Percentiles rank a stretch among this genome's conserved stretches.
Evolutionary conservation across 2,113 vertebrate species (phyloP).

Genomic region (Lepisosteus oculatus): DNA sequence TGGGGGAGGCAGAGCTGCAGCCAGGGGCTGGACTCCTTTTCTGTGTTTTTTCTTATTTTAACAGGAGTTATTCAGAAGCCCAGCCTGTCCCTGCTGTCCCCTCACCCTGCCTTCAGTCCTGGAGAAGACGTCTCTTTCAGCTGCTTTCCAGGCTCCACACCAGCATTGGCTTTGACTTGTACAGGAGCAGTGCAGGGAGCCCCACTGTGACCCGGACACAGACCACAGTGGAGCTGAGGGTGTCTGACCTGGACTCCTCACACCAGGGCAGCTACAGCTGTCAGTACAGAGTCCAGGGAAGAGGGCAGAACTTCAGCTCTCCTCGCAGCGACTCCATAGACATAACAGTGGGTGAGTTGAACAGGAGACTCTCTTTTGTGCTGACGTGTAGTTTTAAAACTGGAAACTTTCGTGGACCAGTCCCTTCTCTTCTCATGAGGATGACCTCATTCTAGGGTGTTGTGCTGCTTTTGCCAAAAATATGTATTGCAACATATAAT

Average conservation of each 20-base stretch:
- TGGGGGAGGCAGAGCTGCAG: background rate
- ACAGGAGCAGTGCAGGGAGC: background rate
- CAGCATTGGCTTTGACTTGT: background rate
- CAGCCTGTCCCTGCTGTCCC: background rate
- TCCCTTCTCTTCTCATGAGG: no score
- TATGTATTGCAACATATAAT: no score
- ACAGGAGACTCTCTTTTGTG: no score
- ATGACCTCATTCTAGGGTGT: no score
- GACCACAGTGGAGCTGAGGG: background rate
- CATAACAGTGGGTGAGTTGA: no score
- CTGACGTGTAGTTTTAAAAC: no score
- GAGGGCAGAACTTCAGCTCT: background rate
- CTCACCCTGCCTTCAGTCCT: background rate
- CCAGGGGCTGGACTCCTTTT: background rate
- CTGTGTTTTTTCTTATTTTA: background rate
- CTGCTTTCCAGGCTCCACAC: background rate
- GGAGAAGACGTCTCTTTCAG: background rate
- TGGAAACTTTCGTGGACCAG: no score
- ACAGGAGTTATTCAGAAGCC: background rate
- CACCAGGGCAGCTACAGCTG: conserved; percentile 1
- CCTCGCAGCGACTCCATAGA: background rate
- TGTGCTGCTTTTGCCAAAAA: no score
- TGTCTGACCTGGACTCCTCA: background rate
- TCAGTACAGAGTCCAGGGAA: background rate
- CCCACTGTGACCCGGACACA: background rate